Percentiles rank a stretch among this genome's conserved stretches.
Conservation (phyloP, 2,113 vertebrate genomes). For the Anarrhichthys ocellatus region DNA sequence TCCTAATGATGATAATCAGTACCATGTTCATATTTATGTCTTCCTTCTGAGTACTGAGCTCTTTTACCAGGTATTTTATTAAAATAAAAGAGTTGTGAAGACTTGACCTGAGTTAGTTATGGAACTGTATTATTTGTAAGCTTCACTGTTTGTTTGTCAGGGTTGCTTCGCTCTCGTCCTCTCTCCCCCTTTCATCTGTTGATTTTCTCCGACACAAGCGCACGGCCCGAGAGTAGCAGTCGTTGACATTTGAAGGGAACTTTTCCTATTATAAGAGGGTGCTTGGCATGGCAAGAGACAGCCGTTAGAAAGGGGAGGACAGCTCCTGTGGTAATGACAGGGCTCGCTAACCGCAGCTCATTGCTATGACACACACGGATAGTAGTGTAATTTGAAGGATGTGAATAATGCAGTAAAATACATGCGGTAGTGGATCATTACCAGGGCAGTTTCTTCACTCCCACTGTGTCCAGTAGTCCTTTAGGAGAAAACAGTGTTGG, state of each 20-base stretch:
- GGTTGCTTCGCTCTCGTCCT: slow-evolving; percentile 12
- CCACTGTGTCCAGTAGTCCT: slow-evolving; percentile 67
- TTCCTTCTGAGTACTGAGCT: background rate
- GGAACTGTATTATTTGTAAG: background rate
- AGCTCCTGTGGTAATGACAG: slow-evolving; percentile 75
- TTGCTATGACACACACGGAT: slow-evolving; percentile 75
- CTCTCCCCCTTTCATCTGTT: slow-evolving; percentile 22
- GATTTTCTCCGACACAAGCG: slow-evolving; percentile 17
- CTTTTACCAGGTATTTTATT: background rate
- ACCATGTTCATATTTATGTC: background rate
- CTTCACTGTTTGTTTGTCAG: background rate
- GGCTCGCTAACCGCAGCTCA: slow-evolving; percentile 77
- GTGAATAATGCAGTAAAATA: slow-evolving; percentile 80
- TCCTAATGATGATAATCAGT: background rate
- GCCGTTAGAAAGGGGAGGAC: slow-evolving; percentile 71
- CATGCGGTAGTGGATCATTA: slow-evolving; percentile 79
- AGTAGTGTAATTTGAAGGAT: slow-evolving; percentile 76
- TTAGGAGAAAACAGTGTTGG: slow-evolving; percentile 44
- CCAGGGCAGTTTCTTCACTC: slow-evolving; percentile 66
- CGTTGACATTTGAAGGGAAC: slow-evolving; percentile 68
- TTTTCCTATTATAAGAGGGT: slow-evolving; percentile 62
- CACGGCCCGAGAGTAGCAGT: slow-evolving; percentile 40
- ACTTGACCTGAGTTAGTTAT: background rate
- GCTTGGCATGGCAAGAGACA: slow-evolving; percentile 58
- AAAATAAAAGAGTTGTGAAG: background rate